Evolutionary conservation across 2,113 vertebrate species (phyloP).

Genomic region (Lycaon pictus): DNA sequence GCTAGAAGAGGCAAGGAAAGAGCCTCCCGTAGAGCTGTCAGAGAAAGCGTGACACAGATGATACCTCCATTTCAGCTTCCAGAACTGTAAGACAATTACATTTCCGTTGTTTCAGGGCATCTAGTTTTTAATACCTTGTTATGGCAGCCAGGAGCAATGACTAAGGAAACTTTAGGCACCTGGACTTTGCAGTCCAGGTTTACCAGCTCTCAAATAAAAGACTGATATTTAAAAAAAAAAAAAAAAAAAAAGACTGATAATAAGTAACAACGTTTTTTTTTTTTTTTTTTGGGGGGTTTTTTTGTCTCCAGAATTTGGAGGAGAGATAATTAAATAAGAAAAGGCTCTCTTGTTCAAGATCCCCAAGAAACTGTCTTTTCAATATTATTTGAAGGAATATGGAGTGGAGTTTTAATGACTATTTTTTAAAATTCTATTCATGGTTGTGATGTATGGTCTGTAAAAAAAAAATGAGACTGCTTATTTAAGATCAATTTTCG

Average conservation of each 20-base stretch:
- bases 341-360: neutral
- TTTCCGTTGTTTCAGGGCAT: neutral
- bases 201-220: neutral
- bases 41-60: neutral
- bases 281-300: neutral
- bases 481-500: conserved; percentile 16
- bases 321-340: neutral
- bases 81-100: neutral
- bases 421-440: neutral
- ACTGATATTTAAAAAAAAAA: neutral
- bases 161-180: neutral
- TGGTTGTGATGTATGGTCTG: neutral
- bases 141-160: neutral
- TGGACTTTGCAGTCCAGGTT: neutral
- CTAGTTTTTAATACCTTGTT: neutral
- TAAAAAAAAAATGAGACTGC: neutral
- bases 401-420: neutral
- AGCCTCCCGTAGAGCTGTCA: neutral
- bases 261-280: neutral
- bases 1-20: neutral
- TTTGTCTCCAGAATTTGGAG: neutral
- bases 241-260: neutral
- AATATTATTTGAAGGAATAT: neutral
- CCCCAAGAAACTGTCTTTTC: neutral
- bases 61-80: neutral